Conservation (phyloP, 1,140 invertebrate genomes). For the Bombus haemorrhoidalis region DNA sequence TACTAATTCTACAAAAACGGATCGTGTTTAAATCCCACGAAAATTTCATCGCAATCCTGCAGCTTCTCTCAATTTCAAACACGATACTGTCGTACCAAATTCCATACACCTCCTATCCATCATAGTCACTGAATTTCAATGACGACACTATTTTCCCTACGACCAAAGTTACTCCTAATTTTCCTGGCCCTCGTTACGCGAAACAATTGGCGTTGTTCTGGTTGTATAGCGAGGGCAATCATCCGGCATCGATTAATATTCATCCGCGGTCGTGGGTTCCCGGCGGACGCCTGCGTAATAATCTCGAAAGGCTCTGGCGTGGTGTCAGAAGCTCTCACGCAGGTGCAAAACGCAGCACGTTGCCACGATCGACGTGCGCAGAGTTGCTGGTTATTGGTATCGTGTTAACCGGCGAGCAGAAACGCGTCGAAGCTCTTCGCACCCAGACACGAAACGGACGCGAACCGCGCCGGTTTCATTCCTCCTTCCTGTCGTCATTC, state of each 20-base stretch:
- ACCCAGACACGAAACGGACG: neutral
- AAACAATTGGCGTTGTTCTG: neutral
- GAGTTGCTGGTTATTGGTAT: conserved; percentile 77
- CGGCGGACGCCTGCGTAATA: conserved; percentile 60
- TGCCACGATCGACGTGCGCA: conserved; percentile 71
- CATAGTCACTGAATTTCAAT: neutral
- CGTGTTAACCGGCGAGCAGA: conserved; percentile 68
- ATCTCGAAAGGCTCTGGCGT: neutral
- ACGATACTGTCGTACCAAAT: neutral
- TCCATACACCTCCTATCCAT: neutral
- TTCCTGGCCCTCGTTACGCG: neutral
- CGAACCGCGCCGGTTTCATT: neutral
- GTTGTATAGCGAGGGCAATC: neutral
- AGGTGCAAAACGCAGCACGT: conserved; percentile 58
- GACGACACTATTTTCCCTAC: neutral
- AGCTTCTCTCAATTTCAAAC: neutral
- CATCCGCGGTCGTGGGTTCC: neutral
- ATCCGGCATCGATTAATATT: conserved; percentile 32
- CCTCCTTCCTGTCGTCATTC: neutral
- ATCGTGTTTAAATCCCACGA: too few species aligned
- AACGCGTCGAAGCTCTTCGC: conserved; percentile 18
- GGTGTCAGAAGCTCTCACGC: conserved; percentile 40
- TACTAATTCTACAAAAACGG: too few species aligned
- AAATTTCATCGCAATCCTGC: neutral
- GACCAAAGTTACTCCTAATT: neutral